Evolutionary conservation across 1,140 invertebrate species (phyloP), one percentile per base, ranked within the genome.

Genomic region (Hypothenemus hampei): DNA sequence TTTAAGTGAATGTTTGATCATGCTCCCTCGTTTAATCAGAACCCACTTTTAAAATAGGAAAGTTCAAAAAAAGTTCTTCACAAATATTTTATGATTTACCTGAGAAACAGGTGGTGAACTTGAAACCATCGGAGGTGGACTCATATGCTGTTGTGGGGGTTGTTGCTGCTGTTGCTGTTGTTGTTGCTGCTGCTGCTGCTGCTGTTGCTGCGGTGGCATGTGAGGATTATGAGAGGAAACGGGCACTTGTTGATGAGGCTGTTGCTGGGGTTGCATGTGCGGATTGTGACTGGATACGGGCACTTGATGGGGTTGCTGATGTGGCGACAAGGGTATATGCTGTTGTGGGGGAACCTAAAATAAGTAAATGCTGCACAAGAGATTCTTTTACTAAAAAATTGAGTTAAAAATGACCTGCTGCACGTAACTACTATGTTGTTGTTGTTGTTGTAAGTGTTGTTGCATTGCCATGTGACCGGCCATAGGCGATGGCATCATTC

Each of bases 401-500:
- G 26, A 29, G 26, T n/a, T 29, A n/a, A n/a, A n/a, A n/a, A 56
- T 60, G 56, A 71, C 69, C 67, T 72, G 70, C 66, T 72, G 70
- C 69, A 72, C 69, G 56, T 72, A 72, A 64, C 57, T 69, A 55
- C 63, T 69, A 50, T 65, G 65, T 44, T 66, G 64, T 40, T 67
- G 72, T 63, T 68, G 70, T 59, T 68, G 68, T 65, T 69, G 69
- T 66, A 74, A 71, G 61, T 72, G 69, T 53, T 62, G 67, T 54
- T 62, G 67, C 66, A 72, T 73, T 54, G 62, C 68, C 68, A 68
- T 70, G 52, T 69, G 68, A 31, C 59, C 69, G 11, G 69, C 71
- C 69, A 72, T 72, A 16, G 65, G 69, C 29, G 72, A 69, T 45
- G 66, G 71, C 69, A 75, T 74, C 73, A 74, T 76, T 26, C 62